These are phyloP conservation scores for Menidia menidia DNA, from an alignment of 2,797 vertebrate genomes.

Conservation along the genomic window DNA sequence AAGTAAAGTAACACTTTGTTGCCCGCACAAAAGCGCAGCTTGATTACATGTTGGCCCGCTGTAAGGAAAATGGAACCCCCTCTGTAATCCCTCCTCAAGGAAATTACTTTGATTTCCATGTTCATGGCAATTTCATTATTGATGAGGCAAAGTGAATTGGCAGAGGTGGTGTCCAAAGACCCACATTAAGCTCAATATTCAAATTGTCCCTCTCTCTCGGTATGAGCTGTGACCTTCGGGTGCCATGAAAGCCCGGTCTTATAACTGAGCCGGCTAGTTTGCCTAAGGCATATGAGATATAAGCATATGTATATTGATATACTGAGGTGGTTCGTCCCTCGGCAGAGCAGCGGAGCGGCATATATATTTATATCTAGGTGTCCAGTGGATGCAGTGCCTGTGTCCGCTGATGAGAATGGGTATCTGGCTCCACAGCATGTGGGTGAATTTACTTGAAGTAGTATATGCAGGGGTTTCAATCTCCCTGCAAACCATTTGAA, in stretches of 20 bases:
- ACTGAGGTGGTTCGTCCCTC: conserved; percentile 80
- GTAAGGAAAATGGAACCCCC: conserved; percentile 64
- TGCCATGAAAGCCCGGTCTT: conserved; percentile 70
- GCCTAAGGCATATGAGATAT: conserved; percentile 76
- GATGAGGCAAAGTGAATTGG: conserved; percentile 78
- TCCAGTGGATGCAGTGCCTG: conserved; percentile 74
- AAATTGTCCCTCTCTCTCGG: conserved; percentile 66
- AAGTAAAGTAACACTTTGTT: conserved; percentile 63
- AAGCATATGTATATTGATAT: conserved; percentile 85
- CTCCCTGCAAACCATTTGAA: conserved; percentile 85
- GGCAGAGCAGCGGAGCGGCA: conserved; percentile 72
- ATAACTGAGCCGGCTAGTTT: conserved; percentile 74
- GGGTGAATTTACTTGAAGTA: conserved; percentile 80
- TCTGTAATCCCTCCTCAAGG: conserved; percentile 67
- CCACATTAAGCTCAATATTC: conserved; percentile 78
- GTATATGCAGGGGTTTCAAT: conserved; percentile 80
- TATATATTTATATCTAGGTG: conserved; percentile 78
- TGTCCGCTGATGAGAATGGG: conserved; percentile 83
- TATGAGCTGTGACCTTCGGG: conserved; percentile 80
- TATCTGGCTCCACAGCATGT: conserved; percentile 62
- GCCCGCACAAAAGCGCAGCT: conserved; percentile 37
- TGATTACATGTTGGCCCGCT: conserved; percentile 58
- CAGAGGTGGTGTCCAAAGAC: conserved; percentile 72
- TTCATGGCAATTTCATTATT: conserved; percentile 77
- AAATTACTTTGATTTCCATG: conserved; percentile 75